These are phyloP conservation scores for Rhinogobius similis DNA, from an alignment of 2,113 vertebrate species.

Conservation along the genomic window DNA sequence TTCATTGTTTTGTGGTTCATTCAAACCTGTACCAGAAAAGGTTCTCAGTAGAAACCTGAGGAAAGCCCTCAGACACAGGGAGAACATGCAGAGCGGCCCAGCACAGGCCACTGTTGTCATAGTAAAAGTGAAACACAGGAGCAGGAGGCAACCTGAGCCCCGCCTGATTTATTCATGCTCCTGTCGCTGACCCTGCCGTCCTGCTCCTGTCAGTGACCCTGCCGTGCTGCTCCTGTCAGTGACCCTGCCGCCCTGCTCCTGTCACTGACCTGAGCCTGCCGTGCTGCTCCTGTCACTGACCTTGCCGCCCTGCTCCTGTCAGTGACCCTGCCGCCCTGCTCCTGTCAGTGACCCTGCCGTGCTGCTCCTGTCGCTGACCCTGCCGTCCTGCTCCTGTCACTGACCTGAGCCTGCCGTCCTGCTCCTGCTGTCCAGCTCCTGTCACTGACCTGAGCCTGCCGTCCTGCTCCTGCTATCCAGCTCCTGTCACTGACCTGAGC, in stretches of 20 bases:
- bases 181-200: not conserved
- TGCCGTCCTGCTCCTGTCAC: not conserved
- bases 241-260: conserved; percentile 7
- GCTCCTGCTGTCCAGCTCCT: conserved; percentile 3
- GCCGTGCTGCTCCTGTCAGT: not conserved
- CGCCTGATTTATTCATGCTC: not conserved
- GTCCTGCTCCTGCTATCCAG: conserved; percentile 18
- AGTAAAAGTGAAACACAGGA: not conserved
- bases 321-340: too few relatives aligned
- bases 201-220: not conserved
- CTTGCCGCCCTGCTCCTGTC: conserved; percentile 71
- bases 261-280: not conserved
- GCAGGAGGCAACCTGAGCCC: not conserved
- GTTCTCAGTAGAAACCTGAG: too few relatives aligned
- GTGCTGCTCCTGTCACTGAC: conserved; percentile 70
- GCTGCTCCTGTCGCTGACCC: not conserved
- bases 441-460: not conserved
- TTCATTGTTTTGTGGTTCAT: too few relatives aligned
- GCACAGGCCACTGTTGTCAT: not conserved
- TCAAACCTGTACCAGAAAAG: too few relatives aligned
- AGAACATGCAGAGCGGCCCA: too few relatives aligned
- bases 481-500: conserved; percentile 82
- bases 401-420: not conserved
- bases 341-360: not conserved
- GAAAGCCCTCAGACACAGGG: too few relatives aligned